Conservation (phyloP, 2,113 vertebrate species). For the Gavialis gangeticus region DNA sequence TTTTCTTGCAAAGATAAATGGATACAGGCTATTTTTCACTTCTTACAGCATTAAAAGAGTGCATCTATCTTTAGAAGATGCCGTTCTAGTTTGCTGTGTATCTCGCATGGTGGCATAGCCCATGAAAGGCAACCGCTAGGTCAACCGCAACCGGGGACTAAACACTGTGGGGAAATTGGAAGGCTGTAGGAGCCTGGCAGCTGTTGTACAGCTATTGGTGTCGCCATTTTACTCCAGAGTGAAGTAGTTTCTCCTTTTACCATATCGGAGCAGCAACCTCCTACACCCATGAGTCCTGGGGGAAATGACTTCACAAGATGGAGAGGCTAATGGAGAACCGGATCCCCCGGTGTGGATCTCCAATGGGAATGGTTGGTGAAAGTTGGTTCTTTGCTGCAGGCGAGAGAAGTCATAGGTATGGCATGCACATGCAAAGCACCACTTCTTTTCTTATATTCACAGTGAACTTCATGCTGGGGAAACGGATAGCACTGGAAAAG, state of each 20-base stretch:
- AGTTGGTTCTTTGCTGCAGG: neutral
- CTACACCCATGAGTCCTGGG: neutral
- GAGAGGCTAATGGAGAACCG: accelerated
- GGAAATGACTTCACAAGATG: accelerated
- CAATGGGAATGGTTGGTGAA: neutral
- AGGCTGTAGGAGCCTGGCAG: neutral
- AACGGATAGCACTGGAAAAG: neutral
- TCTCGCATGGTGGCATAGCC: neutral
- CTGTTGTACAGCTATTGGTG: accelerated
- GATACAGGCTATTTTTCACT: constrained; percentile 12
- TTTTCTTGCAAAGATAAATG: constrained; percentile 27
- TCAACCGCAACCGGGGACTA: accelerated
- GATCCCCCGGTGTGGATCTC: neutral
- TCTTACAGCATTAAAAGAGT: neutral
- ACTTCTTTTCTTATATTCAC: neutral
- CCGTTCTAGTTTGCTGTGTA: neutral
- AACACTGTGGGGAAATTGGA: neutral
- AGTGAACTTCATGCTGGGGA: neutral
- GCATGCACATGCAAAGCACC: neutral
- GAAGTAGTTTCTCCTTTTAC: accelerated
- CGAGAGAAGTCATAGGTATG: neutral
- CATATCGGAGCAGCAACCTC: accelerated
- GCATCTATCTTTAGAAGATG: constrained; percentile 58
- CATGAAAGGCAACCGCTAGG: neutral
- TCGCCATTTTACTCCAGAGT: neutral